Evolutionary conservation across 2,888 invertebrate species (phyloP).

Genomic region (Candidula unifasciata): DNA sequence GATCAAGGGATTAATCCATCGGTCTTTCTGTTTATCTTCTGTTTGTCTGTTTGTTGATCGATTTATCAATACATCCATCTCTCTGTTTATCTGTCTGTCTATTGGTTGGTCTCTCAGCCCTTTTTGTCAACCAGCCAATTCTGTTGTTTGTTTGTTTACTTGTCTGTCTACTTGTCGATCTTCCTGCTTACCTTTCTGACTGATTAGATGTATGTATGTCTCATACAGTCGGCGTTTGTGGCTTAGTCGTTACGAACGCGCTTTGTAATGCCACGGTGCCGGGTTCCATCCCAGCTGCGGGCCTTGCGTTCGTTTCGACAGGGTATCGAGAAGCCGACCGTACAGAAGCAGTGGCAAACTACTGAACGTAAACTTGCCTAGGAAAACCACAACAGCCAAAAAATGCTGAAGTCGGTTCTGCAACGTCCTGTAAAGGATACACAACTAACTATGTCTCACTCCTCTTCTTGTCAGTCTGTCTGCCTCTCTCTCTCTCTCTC

Average conservation of each 20-base stretch:
- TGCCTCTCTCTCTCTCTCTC: background rate
- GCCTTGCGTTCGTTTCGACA: too few relatives aligned
- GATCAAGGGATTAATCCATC: too few relatives aligned
- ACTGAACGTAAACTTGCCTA: too few relatives aligned
- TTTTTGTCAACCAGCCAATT: background rate
- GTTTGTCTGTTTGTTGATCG: background rate
- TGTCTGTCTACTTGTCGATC: background rate
- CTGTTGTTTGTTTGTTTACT: background rate
- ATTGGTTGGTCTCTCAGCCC: background rate
- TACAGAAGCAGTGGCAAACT: too few relatives aligned
- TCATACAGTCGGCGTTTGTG: too few relatives aligned
- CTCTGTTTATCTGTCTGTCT: background rate
- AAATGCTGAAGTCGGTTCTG: too few relatives aligned
- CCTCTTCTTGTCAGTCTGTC: background rate
- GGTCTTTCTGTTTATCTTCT: background rate
- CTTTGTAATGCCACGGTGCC: too few relatives aligned
- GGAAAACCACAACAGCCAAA: too few relatives aligned
- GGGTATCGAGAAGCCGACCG: too few relatives aligned
- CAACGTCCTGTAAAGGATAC: background rate
- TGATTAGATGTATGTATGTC: background rate
- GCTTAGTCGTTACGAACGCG: too few relatives aligned
- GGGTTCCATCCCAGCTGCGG: too few relatives aligned
- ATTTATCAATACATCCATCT: too few relatives aligned
- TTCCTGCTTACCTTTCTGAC: background rate
- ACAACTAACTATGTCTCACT: background rate